Evolutionary conservation across 2,113 vertebrate genomes (phyloP).

Genomic region (Stigmatopora nigra): DNA sequence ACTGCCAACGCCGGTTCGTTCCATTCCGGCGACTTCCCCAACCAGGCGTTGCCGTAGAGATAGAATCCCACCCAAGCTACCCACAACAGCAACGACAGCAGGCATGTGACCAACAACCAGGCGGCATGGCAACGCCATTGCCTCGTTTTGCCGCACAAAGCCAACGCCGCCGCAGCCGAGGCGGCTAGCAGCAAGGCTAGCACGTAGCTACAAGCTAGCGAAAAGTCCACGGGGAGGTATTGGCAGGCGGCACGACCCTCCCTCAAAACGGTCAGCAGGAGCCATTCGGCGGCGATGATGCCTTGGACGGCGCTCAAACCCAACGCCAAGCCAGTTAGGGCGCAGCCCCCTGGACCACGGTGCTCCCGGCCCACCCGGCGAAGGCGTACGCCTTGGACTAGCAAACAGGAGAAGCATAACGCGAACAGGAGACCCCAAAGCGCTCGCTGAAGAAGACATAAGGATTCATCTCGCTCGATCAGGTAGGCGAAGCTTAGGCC

Average conservation of each 20-base stretch:
- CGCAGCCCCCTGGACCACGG: constrained; percentile 81
- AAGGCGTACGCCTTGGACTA: constrained; percentile 84
- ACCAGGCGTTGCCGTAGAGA: constrained; percentile 78
- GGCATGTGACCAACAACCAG: constrained; percentile 80
- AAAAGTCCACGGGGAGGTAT: constrained; percentile 88
- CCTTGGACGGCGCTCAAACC: constrained; percentile 87
- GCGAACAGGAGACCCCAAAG: constrained; percentile 90
- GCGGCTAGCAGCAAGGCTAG: constrained; percentile 79
- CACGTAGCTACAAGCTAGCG: constrained; percentile 83
- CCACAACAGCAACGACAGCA: constrained; percentile 87
- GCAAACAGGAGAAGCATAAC: constrained; percentile 87
- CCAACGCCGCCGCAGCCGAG: constrained; percentile 75
- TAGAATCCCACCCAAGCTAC: constrained; percentile 93
- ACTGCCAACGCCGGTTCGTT: constrained; percentile 86
- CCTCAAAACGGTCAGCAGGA: constrained; percentile 83
- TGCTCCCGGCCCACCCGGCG: constrained; percentile 78
- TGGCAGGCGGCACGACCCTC: constrained; percentile 81
- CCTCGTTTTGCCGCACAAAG: constrained; percentile 84
- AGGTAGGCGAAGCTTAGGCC: constrained; percentile 90
- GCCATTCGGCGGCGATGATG: constrained; percentile 88
- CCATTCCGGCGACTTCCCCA: constrained; percentile 78
- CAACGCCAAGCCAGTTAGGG: constrained; percentile 75
- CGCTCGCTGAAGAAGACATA: constrained; percentile 82
- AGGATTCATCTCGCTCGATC: constrained; percentile 80
- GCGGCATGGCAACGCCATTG: constrained; percentile 86